phyloP scores from a whole-genome alignment of 2,888 invertebrate genomes.

The Galerucella pusilla region DNA sequence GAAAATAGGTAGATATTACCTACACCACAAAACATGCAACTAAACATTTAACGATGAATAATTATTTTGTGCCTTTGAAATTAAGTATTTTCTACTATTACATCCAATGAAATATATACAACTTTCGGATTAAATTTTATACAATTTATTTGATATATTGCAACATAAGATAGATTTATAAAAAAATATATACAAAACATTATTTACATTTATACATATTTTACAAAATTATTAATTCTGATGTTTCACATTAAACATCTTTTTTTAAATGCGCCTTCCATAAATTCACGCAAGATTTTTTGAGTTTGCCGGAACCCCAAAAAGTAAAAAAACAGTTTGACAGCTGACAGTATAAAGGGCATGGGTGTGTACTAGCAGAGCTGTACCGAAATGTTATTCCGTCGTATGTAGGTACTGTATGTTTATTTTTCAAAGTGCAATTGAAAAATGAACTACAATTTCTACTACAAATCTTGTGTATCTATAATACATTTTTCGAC shows the following conservation, averaged over 20 bases:
- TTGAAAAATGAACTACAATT: no score
- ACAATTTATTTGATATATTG: constrained; percentile 11
- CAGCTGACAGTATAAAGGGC: no score
- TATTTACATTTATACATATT: constrained; percentile 30
- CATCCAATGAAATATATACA: constrained; percentile 24
- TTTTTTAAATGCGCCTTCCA: neutral
- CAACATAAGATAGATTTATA: constrained; percentile 24
- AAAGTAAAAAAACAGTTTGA: no score
- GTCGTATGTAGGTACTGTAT: no score
- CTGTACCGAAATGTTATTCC: no score
- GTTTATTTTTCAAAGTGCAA: no score
- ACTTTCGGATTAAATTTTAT: constrained; percentile 15
- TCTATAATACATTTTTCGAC: no score
- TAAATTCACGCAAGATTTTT: no score
- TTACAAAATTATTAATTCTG: constrained; percentile 18
- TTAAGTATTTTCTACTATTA: neutral
- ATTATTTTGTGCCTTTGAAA: neutral
- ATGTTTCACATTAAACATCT: neutral
- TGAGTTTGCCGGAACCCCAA: no score
- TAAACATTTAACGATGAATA: neutral
- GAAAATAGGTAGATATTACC: neutral
- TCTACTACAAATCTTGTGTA: no score
- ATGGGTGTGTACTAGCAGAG: no score
- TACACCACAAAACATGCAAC: neutral
- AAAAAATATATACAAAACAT: constrained; percentile 25